Evolutionary conservation across 2,113 vertebrate species (phyloP), one percentile per base, ranked within the genome.

Genomic region (Balaeniceps rex): DNA sequence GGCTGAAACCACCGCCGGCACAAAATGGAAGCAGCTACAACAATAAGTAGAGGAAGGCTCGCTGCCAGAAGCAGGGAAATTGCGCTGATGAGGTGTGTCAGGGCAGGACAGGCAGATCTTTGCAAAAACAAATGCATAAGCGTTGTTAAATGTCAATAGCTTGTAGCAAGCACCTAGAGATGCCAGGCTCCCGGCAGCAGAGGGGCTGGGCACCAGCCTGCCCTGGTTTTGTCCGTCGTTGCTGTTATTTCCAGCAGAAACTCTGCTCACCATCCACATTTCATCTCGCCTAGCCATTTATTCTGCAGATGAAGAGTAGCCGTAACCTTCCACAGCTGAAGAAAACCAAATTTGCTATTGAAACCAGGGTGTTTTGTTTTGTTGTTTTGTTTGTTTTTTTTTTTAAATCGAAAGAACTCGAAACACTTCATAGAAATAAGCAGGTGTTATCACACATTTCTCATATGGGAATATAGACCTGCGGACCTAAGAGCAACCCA

Each of bases 1-100:
- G 84, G 82, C 89, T 93, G 94, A 96, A 95, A 95, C 71, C 90
- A 95, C 79, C 2, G 4, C 71, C 79, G 12, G 87, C 94, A 86
- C 94, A 95, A 95, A 96, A 96, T 96, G 94, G 91, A 95, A 89
- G 81, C 84, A 90, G 89, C 78, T 68, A 94, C 87, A 86, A 94
- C 87, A 97, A 72, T 72, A 96, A 93, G 82, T 29, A 81, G 87
- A 91, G 87, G 71, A 70, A 86, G 87, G 82, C 71, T 88, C 2
- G 0, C 55, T 93, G 93, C 94, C 95, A 90, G 89, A 93, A 90
- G 85, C 76, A 54, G 34, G 64, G 57, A 81, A 89, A 89, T 90
- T 63, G 87, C 63, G 49, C 87, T 89, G 88, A 47, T 94, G 74
- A 87, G 78, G 63, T 93, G 68, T 6, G 12, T 83, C 46, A 77